Evolutionary conservation across 2,888 invertebrate genomes (phyloP).

Genomic region (Mesopsocus fuscifrons): DNA sequence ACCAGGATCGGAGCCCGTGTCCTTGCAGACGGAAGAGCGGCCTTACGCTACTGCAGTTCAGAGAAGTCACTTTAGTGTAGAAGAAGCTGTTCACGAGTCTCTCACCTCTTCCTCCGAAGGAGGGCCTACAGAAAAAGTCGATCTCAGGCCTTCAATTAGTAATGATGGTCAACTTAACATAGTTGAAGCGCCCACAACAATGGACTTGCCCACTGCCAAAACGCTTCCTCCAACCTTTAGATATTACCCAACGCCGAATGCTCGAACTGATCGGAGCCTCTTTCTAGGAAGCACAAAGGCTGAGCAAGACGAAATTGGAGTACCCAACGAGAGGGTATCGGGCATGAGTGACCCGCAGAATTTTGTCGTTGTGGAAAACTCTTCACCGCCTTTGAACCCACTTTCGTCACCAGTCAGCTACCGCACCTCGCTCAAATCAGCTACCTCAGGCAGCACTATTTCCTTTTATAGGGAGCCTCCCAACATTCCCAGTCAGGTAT

Average conservation of each 20-base stretch:
- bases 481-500: slow-evolving; percentile 6
- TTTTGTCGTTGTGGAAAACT: background rate
- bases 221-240: background rate
- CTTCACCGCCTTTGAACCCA: slow-evolving; percentile 10
- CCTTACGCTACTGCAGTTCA: slow-evolving; percentile 15
- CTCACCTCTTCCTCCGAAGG: background rate
- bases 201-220: background rate
- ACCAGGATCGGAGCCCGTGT: slow-evolving; percentile 13
- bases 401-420: slow-evolving; percentile 15
- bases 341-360: background rate
- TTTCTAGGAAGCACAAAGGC: too few species aligned
- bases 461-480: slow-evolving; percentile 16
- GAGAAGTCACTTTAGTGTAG: slow-evolving; percentile 18
- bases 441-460: slow-evolving; percentile 16
- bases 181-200: background rate
- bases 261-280: background rate
- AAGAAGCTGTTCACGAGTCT: slow-evolving; percentile 14
- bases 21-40: slow-evolving; percentile 14
- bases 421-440: slow-evolving; percentile 16
- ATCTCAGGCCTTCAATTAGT: too few species aligned
- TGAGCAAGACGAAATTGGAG: too few species aligned
- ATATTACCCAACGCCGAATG: background rate
- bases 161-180: too few species aligned
- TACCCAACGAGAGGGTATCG: background rate
- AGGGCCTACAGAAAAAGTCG: background rate